Percentiles rank a stretch among this genome's conserved stretches.
These are phyloP conservation scores for Manacus vitellinus DNA, from an alignment of 2,113 vertebrate genomes.

Conservation along the genomic window DNA sequence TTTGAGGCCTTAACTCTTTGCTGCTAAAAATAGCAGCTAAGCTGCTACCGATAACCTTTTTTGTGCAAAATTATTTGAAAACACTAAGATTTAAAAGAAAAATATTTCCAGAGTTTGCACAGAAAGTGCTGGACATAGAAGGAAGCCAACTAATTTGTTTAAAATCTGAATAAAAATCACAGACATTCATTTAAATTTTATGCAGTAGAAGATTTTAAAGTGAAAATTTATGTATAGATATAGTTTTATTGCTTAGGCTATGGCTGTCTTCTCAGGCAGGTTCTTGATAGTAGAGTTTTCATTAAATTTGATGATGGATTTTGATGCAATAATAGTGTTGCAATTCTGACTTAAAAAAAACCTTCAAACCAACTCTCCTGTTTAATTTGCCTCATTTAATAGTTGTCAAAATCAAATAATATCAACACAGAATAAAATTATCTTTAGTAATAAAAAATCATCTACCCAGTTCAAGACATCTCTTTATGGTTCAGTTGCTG, in stretches of 20 bases:
- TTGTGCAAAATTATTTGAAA: background rate
- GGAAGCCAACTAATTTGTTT: background rate
- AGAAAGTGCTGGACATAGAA: background rate
- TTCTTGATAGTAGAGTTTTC: background rate
- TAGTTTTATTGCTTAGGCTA: background rate
- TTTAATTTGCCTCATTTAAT: background rate
- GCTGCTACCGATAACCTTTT: background rate
- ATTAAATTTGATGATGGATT: background rate
- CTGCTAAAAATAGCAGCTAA: background rate
- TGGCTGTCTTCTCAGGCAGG: background rate
- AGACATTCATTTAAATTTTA: background rate
- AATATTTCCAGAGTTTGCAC: background rate
- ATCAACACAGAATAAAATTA: background rate
- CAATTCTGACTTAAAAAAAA: background rate
- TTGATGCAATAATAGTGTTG: background rate
- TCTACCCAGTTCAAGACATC: background rate
- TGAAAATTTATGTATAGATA: background rate
- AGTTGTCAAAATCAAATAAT: background rate
- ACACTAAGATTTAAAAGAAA: background rate
- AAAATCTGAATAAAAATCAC: background rate
- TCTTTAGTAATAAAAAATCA: background rate
- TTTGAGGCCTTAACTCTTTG: background rate
- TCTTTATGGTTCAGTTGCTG: background rate
- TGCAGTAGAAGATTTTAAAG: background rate
- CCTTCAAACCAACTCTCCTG: background rate